phyloP scores from a whole-genome alignment of 1,140 invertebrate genomes.

The Hylyphantes graminicola region DNA sequence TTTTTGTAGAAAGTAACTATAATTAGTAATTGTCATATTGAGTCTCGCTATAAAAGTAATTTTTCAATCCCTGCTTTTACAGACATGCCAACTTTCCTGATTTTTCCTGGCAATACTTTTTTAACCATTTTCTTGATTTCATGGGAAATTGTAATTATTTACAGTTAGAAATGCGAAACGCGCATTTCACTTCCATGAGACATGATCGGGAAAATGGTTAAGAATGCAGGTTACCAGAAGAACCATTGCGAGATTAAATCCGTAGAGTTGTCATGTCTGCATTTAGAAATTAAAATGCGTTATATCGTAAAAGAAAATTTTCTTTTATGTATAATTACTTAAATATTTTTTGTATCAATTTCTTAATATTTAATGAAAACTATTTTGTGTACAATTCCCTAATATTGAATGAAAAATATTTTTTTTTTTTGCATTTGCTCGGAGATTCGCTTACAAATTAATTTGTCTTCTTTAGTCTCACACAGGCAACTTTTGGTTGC shows the following conservation, averaged over 20 bases:
- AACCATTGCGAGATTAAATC: neutral
- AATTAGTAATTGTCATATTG: too few species aligned
- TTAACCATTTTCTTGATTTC: too few species aligned
- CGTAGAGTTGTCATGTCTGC: neutral
- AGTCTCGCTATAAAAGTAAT: too few species aligned
- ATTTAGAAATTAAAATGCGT: neutral
- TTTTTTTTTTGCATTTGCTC: neutral
- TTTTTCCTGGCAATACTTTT: too few species aligned
- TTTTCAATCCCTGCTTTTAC: too few species aligned
- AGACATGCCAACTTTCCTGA: too few species aligned
- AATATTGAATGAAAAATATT: neutral
- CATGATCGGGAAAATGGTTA: too few species aligned
- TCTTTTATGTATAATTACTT: neutral
- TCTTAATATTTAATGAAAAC: neutral
- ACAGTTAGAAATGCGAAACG: too few species aligned
- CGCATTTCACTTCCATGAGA: too few species aligned
- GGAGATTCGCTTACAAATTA: neutral
- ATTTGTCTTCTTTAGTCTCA: slow-evolving; percentile 71
- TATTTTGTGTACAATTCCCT: neutral
- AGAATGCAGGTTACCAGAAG: too few species aligned
- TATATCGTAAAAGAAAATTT: neutral
- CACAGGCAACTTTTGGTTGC: slow-evolving; percentile 79
- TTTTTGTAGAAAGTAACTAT: too few species aligned
- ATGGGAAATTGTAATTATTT: too few species aligned
- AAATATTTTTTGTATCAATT: neutral